A percentile compares a stretch with the other conserved stretches of the same genome.
phyloP scores from a whole-genome alignment of 2,113 vertebrate species.

The Percopsis transmontana region DNA sequence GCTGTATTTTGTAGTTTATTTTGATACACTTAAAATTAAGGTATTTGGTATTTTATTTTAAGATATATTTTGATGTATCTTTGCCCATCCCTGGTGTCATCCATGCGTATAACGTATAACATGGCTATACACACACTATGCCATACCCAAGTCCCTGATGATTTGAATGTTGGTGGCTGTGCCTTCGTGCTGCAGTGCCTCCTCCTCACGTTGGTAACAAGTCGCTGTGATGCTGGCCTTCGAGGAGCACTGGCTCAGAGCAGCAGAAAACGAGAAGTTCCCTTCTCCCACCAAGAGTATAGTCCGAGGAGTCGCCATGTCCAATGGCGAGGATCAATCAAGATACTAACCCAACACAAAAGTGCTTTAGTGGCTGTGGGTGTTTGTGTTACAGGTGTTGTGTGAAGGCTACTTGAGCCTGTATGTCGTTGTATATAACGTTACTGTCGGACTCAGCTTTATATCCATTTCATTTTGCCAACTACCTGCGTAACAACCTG shows the following conservation, averaged over 20 bases:
- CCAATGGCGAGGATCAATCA: not conserved
- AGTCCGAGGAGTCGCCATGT: constrained; percentile 50
- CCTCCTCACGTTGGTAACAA: constrained; percentile 78
- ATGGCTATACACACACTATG: not conserved
- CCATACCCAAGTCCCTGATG: constrained; percentile 81
- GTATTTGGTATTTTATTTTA: too few species aligned
- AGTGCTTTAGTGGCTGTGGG: too few species aligned
- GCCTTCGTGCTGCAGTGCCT: constrained; percentile 61
- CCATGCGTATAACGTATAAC: not conserved
- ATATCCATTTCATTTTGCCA: too few species aligned
- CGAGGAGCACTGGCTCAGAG: constrained; percentile 59
- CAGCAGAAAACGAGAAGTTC: constrained; percentile 90
- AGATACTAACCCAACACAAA: not conserved
- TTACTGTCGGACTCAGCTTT: too few species aligned
- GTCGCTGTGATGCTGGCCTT: constrained; percentile 79
- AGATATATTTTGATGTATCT: too few species aligned
- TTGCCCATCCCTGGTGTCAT: too few species aligned
- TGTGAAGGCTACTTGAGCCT: too few species aligned
- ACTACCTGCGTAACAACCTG: too few species aligned
- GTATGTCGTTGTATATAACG: too few species aligned
- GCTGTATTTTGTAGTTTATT: too few species aligned
- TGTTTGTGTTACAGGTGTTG: too few species aligned
- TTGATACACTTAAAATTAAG: too few species aligned
- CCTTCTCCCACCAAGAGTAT: constrained; percentile 90
- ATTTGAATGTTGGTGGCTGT: constrained; percentile 73